phyloP scores from a whole-genome alignment of 2,797 vertebrate species.

The Heliangelus exortis region DNA sequence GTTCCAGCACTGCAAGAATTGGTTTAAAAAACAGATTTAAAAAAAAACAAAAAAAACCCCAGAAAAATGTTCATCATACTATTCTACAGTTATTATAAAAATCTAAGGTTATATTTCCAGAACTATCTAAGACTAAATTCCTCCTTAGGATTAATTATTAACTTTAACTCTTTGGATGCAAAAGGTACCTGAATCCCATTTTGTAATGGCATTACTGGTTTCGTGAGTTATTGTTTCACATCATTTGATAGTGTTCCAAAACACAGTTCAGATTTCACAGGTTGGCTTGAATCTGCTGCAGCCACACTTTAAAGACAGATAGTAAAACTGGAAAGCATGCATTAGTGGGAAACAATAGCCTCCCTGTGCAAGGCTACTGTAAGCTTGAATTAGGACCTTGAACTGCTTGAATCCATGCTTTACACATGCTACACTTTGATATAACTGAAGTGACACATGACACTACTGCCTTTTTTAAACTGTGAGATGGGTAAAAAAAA shows the following conservation, averaged over 20 bases:
- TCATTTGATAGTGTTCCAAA: not conserved
- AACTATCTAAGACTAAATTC: not conserved
- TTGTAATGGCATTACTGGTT: not conserved
- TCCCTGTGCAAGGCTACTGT: not conserved
- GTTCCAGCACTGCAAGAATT: not conserved
- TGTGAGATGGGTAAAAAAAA: not conserved
- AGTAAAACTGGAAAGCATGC: not conserved
- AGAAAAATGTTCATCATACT: not conserved
- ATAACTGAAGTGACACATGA: not conserved
- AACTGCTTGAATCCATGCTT: not conserved
- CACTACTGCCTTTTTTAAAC: not conserved
- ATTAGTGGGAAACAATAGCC: not conserved
- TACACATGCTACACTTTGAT: not conserved
- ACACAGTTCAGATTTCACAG: not conserved
- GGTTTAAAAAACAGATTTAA: not conserved
- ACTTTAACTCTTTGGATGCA: conserved; percentile 2
- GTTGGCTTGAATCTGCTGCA: not conserved
- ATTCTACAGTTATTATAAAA: conserved; percentile 1
- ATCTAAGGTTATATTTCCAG: not conserved
- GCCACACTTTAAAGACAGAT: not conserved
- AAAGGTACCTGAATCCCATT: not conserved
- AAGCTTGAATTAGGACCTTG: not conserved
- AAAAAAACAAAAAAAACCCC: not conserved
- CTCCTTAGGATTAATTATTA: not conserved
- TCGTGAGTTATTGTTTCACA: not conserved